Percentiles rank a stretch among this genome's conserved stretches.
These are phyloP conservation scores for Eupelmus urozonus DNA, from an alignment of 2,888 invertebrate species.

Conservation along the genomic window DNA sequence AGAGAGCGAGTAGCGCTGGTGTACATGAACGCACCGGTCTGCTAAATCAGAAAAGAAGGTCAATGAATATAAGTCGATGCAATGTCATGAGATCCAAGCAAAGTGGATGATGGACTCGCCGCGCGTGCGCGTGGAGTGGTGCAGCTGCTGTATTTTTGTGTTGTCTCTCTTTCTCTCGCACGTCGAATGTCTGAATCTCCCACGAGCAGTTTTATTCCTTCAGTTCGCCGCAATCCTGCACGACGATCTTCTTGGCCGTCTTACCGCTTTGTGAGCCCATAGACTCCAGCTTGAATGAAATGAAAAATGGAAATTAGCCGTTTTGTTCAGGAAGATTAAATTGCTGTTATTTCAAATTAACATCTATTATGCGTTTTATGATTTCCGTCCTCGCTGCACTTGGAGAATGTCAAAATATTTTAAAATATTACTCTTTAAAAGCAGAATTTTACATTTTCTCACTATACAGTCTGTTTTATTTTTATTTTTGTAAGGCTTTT, in stretches of 20 bases:
- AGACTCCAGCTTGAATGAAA: constrained; percentile 80
- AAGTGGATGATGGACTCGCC: constrained; percentile 42
- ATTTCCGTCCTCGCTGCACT: too few relatives aligned
- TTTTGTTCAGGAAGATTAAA: too few relatives aligned
- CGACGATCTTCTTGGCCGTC: constrained; percentile 88
- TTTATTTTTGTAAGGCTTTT: too few relatives aligned
- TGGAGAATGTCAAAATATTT: too few relatives aligned
- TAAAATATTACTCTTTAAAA: too few relatives aligned
- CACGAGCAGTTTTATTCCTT: constrained; percentile 36
- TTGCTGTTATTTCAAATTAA: too few relatives aligned
- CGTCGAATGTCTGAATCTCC: neutral
- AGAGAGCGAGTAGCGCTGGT: neutral
- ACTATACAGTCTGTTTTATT: too few relatives aligned
- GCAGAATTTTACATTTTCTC: too few relatives aligned
- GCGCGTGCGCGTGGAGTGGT: too few relatives aligned
- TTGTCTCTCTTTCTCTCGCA: neutral
- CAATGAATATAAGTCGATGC: constrained; percentile 51
- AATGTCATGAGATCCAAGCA: constrained; percentile 49
- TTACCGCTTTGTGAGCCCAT: constrained; percentile 91
- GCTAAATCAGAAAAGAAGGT: constrained; percentile 48
- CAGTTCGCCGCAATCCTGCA: constrained; percentile 91
- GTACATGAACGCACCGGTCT: too few relatives aligned
- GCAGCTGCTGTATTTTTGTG: constrained; percentile 1
- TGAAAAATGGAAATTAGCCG: neutral
- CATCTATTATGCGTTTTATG: too few relatives aligned